A percentile compares a stretch with the other conserved stretches of the same genome.
Conservation (phyloP, 1,140 invertebrate genomes). For the Bombyx mori region DNA sequence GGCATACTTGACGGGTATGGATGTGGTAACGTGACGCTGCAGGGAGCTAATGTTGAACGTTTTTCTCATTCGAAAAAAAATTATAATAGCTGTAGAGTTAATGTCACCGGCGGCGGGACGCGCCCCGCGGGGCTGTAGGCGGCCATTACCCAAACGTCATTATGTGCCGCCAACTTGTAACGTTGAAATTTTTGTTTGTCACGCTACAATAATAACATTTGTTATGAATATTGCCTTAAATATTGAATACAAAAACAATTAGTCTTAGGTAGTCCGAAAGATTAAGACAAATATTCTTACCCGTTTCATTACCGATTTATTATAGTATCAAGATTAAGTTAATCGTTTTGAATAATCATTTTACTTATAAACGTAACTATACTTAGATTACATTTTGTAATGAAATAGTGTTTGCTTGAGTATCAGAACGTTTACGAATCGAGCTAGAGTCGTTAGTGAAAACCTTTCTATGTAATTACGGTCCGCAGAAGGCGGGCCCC, state of each 20-base stretch:
- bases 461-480: slow-evolving; percentile 45
- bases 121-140: slow-evolving; percentile 33
- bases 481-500: slow-evolving; percentile 20
- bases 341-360: too few relatives aligned
- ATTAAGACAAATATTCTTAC: too few relatives aligned
- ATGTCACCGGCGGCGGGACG: slow-evolving; percentile 32
- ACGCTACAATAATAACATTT: slow-evolving; percentile 45
- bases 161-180: slow-evolving; percentile 31
- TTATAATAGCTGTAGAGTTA: slow-evolving; percentile 55
- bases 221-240: not conserved
- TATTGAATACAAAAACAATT: too few relatives aligned
- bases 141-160: slow-evolving; percentile 27
- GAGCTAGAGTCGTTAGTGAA: slow-evolving; percentile 36
- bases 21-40: slow-evolving; percentile 50
- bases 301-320: too few relatives aligned
- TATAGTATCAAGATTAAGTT: too few relatives aligned
- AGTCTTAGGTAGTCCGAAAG: too few relatives aligned
- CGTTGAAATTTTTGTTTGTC: slow-evolving; percentile 57
- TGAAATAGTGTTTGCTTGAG: too few relatives aligned
- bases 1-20: slow-evolving; percentile 39
- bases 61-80: slow-evolving; percentile 50
- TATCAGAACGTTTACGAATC: too few relatives aligned
- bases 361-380: too few relatives aligned
- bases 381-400: too few relatives aligned
- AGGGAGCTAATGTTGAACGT: slow-evolving; percentile 35